These are phyloP conservation scores for Lagodon rhomboides DNA, from an alignment of 2,797 vertebrate genomes.

Conservation along the genomic window DNA sequence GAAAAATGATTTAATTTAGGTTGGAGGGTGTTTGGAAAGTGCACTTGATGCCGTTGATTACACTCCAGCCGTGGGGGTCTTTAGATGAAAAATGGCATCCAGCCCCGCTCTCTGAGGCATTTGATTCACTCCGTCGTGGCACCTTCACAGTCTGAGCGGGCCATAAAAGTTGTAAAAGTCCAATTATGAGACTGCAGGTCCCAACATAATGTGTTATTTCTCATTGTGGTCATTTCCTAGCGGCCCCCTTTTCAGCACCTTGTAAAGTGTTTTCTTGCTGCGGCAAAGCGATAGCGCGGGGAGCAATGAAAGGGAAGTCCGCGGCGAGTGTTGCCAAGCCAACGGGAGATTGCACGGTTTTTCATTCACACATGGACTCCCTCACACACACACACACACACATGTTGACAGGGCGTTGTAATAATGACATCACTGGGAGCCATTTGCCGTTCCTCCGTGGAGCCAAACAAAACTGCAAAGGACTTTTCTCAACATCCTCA, in stretches of 20 bases:
- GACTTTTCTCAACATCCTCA: constrained; percentile 37
- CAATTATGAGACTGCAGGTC: constrained; percentile 49
- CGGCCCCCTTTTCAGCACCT: constrained; percentile 50
- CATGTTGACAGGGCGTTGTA: constrained; percentile 56
- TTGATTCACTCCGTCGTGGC: constrained; percentile 44
- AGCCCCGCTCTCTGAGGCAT: constrained; percentile 4
- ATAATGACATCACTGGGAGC: constrained; percentile 61
- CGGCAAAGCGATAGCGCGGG: constrained; percentile 38
- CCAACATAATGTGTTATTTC: constrained; percentile 36
- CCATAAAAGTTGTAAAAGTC: constrained; percentile 50
- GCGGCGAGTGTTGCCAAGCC: constrained; percentile 48
- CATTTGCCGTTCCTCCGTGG: constrained; percentile 35
- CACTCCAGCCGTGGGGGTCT: constrained; percentile 9
- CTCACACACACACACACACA: neutral
- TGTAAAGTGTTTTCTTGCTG: constrained; percentile 57
- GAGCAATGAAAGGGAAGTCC: constrained; percentile 62
- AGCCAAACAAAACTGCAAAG: constrained; percentile 35
- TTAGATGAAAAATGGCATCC: constrained; percentile 14
- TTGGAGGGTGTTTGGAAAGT: constrained; percentile 33
- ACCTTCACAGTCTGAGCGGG: constrained; percentile 17
- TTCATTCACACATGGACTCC: neutral
- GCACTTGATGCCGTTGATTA: constrained; percentile 11
- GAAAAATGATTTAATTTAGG: constrained; percentile 15
- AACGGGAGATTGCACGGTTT: constrained; percentile 28
- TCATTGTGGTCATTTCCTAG: constrained; percentile 60